These are phyloP conservation scores for Melinopterus prodromus DNA, from an alignment of 2,888 invertebrate species.

Conservation along the genomic window DNA sequence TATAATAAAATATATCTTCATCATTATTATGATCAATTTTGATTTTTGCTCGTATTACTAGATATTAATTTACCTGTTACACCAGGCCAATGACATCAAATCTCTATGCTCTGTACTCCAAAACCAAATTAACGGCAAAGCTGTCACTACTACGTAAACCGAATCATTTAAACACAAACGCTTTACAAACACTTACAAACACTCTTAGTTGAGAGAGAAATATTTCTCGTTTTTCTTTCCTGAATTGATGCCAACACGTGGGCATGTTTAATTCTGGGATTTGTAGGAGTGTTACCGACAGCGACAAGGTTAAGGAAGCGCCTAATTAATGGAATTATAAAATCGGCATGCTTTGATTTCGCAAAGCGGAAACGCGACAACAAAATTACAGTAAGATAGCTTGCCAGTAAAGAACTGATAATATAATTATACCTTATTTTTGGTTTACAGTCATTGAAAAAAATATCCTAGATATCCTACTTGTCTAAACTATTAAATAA, in stretches of 20 bases:
- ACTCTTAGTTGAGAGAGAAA: not conserved
- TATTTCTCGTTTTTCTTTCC: not conserved
- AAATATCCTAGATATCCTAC: too few relatives aligned
- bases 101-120: not conserved
- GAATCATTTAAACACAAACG: not conserved
- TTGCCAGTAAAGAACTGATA: not conserved
- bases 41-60: not conserved
- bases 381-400: not conserved
- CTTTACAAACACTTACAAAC: not conserved
- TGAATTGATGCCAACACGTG: constrained; percentile 4
- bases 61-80: not conserved
- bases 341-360: not conserved
- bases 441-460: too few relatives aligned
- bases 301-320: constrained; percentile 4
- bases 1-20: too few relatives aligned
- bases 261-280: not conserved
- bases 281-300: not conserved
- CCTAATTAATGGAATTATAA: not conserved
- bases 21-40: not conserved
- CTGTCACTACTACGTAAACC: not conserved
- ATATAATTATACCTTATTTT: too few relatives aligned
- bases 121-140: not conserved
- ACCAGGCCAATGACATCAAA: not conserved
- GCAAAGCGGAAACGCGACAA: not conserved
- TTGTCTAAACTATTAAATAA: too few relatives aligned